phyloP scores from a whole-genome alignment of 2,113 vertebrate species.

The Thunnus maccoyii region DNA sequence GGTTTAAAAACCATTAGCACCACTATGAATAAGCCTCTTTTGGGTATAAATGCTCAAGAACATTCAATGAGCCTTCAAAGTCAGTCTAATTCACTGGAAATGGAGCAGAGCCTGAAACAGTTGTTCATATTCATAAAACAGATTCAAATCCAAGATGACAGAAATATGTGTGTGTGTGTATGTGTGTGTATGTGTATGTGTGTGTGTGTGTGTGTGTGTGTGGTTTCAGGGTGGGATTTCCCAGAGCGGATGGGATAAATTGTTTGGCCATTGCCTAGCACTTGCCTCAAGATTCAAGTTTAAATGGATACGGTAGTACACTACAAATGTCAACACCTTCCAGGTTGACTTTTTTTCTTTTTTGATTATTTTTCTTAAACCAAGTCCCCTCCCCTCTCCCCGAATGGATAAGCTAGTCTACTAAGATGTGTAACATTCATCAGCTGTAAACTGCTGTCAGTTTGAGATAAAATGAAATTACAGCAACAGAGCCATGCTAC shows the following conservation, averaged over 20 bases:
- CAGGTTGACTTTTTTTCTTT: conserved; percentile 90
- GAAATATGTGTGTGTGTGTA: conserved; percentile 43
- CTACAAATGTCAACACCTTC: conserved; percentile 91
- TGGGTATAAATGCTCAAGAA: conserved; percentile 58
- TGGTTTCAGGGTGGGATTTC: conserved; percentile 57
- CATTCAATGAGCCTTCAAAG: conserved; percentile 62
- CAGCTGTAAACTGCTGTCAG: conserved; percentile 91
- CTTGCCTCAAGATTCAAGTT: conserved; percentile 89
- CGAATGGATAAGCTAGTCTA: conserved; percentile 91
- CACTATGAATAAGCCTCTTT: conserved; percentile 64
- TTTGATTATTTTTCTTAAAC: conserved; percentile 81
- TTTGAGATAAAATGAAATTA: conserved; percentile 85
- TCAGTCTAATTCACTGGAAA: conserved; percentile 54
- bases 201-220: not conserved
- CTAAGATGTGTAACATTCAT: conserved; percentile 95
- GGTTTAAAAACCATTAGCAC: conserved; percentile 70
- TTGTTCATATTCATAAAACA: conserved; percentile 45
- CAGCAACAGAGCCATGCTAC: conserved; percentile 97
- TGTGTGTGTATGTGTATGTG: not conserved
- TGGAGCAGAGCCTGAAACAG: conserved; percentile 38
- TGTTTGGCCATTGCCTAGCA: conserved; percentile 86
- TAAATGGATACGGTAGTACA: conserved; percentile 87
- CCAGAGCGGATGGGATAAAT: conserved; percentile 58
- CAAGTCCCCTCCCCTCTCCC: conserved; percentile 85
- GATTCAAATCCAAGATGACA: conserved; percentile 56